Base-by-base conservation (phyloP, 2,797 vertebrate genomes). In the Hippoglossus hippoglossus region DNA sequence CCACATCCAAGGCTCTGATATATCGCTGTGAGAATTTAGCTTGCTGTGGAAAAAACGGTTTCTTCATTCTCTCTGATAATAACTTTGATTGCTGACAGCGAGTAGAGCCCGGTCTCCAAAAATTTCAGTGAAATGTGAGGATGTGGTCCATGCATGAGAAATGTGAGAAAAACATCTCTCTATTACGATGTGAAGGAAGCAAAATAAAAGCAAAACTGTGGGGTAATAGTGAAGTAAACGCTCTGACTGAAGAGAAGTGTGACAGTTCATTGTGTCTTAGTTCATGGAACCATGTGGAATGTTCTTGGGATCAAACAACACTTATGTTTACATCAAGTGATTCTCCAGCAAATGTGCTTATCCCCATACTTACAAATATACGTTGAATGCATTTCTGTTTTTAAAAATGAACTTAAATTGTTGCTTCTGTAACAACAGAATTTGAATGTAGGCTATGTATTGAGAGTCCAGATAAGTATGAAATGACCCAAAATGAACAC, bases 61-160 rank as follows among this genome's bases (percentile, higher is more conserved):
- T 83, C 83, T 81, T 86, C 62, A 72, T 83, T 86, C 75, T 78
- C 71, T 75, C 72, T 60, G 79, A 88, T 85, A 82, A 87, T 87
- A 86, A 81, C 73, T 81, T 84, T 86, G 85, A 86, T 71, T 60
- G 18, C 58, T 87, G 80, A 82, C 82, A 89, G 83, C 0, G 6
- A 83, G 77, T 49, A 63, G 39, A 78, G 68, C 47, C 61, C 28
- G 66, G 54, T 67, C 77, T 61, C 57, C 74, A 63, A 71, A 59
- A 59, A 70, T 76, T 75, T 71, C 55, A n/a, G 54, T 70, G 78
- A 77, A 83, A 79, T 57, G 51, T 3, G 24, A 64, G 46, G 62
- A 65, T 63, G 71, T 72, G 66, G 56, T 81, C 10, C 50, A 28
- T 81, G 65, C 60, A 62, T 71, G 75, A 82, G 58, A 82, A 77